Base-by-base conservation (phyloP, 1,140 invertebrate species). In the Drosophila ercepeae region DNA sequence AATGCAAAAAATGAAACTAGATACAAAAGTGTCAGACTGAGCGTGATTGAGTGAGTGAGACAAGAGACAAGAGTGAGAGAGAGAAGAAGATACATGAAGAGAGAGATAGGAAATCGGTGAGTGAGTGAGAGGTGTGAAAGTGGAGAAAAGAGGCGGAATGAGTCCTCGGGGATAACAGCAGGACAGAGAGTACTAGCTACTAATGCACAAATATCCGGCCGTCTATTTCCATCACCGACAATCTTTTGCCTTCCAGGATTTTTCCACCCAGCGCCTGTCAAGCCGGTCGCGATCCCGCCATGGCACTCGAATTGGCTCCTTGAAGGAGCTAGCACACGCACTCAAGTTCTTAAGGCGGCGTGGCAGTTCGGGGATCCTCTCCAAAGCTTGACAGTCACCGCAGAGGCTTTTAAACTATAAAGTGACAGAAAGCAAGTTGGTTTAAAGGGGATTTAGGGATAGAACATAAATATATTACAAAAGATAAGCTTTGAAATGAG, bases 1-100 rank as follows among this genome's bases (percentile, higher is more conserved):
- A 89, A 89, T 89, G 78, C 84, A 89, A 83, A 68, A 84, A 83
- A 89, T 89, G 84, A 89, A 89, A 89, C 84, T 84, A 89, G 84
- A 89, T 89, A 84, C 79, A 89, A 89, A 76, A 82, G 72, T 76
- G 75, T 89, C 78, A 89, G 84, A 89, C 83, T 89, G 84, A 88
- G 75, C 71, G 69, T 68, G 46, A 75, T 70, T 76, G 49, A 59
- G 61, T 64, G 75, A 73, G 74, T 52, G 42, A 82, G 53, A 78
- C 19, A 55, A 41, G 18, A 42, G 48, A 41, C 32, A 23, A 52
- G 53, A 55, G 23, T 46, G 51, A 44, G 42, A 67, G 34, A 32
- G 29, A 11, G 29, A 32, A 32, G 23, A 41, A 52, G 45, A 45
- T 25, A 57, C 49, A 52, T 16, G 46, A 48, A 41, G 42, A 67